phyloP scores from a whole-genome alignment of 1,140 invertebrate species.

The Leptestheria dahalacensis region DNA sequence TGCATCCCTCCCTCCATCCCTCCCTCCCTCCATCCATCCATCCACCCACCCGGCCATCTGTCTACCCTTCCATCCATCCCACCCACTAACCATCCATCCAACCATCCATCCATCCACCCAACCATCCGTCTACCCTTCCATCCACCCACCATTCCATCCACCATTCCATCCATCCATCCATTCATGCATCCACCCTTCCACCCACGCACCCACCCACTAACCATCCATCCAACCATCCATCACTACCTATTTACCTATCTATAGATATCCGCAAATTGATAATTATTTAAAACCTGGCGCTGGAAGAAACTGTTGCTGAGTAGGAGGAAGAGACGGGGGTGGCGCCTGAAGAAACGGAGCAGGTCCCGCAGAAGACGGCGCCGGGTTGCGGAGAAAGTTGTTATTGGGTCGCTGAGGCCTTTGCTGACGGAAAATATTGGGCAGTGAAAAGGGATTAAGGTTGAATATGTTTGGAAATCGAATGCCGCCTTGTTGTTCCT shows the following conservation, averaged over 20 bases:
- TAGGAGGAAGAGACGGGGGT: background rate
- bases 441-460: constrained; percentile 4
- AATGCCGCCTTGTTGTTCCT: background rate
- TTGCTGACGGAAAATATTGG: constrained; percentile 3
- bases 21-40: too few relatives aligned
- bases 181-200: too few relatives aligned
- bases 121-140: too few relatives aligned
- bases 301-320: background rate
- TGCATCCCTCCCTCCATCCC: too few relatives aligned
- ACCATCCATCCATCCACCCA: too few relatives aligned
- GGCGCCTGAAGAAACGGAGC: constrained; percentile 1
- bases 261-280: background rate
- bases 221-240: too few relatives aligned
- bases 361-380: background rate
- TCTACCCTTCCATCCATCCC: too few relatives aligned
- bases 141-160: too few relatives aligned
- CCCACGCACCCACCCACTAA: too few relatives aligned
- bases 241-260: background rate
- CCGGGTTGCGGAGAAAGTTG: background rate
- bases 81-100: background rate
- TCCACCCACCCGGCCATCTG: too few relatives aligned
- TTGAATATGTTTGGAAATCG: constrained; percentile 6
- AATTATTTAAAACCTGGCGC: background rate
- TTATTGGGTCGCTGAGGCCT: background rate
- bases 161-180: background rate